phyloP scores from a whole-genome alignment of 2,888 invertebrate species.

The Camponotus fellah region DNA sequence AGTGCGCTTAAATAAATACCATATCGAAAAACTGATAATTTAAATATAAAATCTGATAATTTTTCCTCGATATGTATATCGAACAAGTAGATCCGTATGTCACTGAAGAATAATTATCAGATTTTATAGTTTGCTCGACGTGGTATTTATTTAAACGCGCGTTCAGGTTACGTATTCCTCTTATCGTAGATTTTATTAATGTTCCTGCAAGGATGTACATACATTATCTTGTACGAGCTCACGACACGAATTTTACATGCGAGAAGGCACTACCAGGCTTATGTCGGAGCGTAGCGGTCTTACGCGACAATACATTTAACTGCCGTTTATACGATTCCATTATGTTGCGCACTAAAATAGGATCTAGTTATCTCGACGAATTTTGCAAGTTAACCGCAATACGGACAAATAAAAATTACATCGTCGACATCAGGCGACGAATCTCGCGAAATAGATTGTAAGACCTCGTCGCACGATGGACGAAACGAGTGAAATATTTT shows the following conservation, averaged over 20 bases:
- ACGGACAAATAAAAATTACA: constrained; percentile 52
- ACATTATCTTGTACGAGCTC: constrained; percentile 62
- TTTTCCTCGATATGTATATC: neutral
- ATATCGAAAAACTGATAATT: neutral
- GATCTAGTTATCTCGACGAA: constrained; percentile 40
- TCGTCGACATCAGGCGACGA: constrained; percentile 42
- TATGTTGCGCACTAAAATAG: constrained; percentile 39
- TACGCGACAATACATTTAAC: constrained; percentile 53
- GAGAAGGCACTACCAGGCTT: constrained; percentile 53
- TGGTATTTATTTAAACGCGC: constrained; percentile 40
- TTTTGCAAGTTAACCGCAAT: constrained; percentile 11
- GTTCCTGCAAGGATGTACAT: constrained; percentile 61
- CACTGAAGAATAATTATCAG: neutral
- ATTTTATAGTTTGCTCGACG: constrained; percentile 23
- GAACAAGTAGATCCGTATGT: neutral
- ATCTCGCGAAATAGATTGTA: constrained; percentile 17
- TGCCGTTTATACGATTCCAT: constrained; percentile 47
- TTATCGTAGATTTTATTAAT: constrained; percentile 68
- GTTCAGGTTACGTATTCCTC: constrained; percentile 39
- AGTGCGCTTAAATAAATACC: constrained; percentile 29
- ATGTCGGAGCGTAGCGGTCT: constrained; percentile 34
- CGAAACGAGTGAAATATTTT: constrained; percentile 22
- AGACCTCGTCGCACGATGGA: constrained; percentile 5
- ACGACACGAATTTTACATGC: constrained; percentile 69
- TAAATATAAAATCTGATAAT: neutral